Base-by-base conservation (phyloP, 2,888 invertebrate genomes). In the Calliopum simillimum region DNA sequence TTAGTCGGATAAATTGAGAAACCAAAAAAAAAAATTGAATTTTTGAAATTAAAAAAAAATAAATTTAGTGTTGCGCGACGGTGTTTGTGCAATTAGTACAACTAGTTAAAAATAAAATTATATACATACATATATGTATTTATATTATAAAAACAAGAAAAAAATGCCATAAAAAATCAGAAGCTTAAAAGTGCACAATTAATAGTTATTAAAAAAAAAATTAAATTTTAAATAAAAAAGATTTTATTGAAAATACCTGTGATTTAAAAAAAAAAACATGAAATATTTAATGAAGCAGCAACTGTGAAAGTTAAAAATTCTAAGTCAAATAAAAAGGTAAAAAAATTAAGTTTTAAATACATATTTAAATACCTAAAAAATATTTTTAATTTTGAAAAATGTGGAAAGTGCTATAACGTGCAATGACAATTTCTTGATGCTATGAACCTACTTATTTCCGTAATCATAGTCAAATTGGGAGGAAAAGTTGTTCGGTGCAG, bases 81-180 rank as follows among this genome's bases (percentile, higher is more conserved):
- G 58, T 58, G 68, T 65, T 53, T 51, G 69, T 55, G 16, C 67
- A 74, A 69, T 46, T 8, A 65, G 67, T 49, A 11, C 67, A 74
- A 69, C 33, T 33, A 65, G 64, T 49, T 4, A 67, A 70, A 66
- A 78, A 76, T 76, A 77, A 76, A n/a, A n/a, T n/a, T n/a, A n/a
- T n/a, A n/a, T n/a, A n/a, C n/a, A n/a, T n/a, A n/a, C n/a, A n/a
- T n/a, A n/a, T n/a, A n/a, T n/a, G n/a, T 76, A 76, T 75, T 75
- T 73, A 75, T 68, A 55, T 71, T 68, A 65, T 63, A 68, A 58
- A 73, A 72, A 64, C 72, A 73, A 74, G 71, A 70, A 64, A 68
- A 58, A 56, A 67, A 69, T 65, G 65, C 59, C 59, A 72, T 64
- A 64, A 16, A 66, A 43, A 51, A 61, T 67, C 25, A 67, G 74